Percentiles rank a stretch among this genome's conserved stretches.
phyloP scores from a whole-genome alignment of 2,113 vertebrate genomes.

The Nicator chloris region DNA sequence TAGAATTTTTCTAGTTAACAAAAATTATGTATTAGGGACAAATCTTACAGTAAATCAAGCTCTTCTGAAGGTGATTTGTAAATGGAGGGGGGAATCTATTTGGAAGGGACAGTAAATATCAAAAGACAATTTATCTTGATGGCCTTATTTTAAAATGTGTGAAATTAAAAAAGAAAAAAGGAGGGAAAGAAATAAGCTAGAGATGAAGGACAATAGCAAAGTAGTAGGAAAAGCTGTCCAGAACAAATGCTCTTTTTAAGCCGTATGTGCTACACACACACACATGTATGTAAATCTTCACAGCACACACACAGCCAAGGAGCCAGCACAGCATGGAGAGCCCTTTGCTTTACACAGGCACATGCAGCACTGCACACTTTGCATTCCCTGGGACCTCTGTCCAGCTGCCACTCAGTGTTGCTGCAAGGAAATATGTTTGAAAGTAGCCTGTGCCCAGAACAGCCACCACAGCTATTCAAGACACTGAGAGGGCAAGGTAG shows the following conservation, averaged over 20 bases:
- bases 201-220: not conserved
- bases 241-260: not conserved
- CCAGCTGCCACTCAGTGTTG: fast-evolving
- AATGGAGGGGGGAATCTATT: not conserved
- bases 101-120: not conserved
- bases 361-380: fast-evolving
- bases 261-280: too few relatives aligned
- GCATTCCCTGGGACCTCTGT: not conserved
- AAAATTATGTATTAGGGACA: not conserved
- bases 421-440: fast-evolving
- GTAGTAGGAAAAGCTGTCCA: not conserved
- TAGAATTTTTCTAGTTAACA: not conserved
- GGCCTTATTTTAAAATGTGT: not conserved
- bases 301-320: fast-evolving
- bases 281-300: fast-evolving
- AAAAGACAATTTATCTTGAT: not conserved
- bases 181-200: not conserved
- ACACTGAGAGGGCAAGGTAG: not conserved
- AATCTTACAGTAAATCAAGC: not conserved
- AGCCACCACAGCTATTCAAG: fast-evolving
- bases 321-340: not conserved
- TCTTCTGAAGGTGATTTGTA: not conserved
- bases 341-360: not conserved
- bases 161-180: not conserved
- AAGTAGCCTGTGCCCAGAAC: not conserved